Conservation (phyloP, 2,113 vertebrate species). For the Hemicordylus capensis region DNA sequence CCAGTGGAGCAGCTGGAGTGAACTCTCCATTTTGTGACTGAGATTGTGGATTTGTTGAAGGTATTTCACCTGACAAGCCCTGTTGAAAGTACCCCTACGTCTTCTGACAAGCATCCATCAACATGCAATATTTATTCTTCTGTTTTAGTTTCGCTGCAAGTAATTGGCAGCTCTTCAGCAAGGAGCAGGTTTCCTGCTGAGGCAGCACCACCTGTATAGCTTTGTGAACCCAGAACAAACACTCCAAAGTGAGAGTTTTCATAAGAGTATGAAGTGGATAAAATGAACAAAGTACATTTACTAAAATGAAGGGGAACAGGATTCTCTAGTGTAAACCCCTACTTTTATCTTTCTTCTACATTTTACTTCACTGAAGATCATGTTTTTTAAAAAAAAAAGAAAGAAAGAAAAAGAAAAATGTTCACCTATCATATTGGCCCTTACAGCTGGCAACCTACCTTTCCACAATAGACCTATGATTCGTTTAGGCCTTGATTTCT, state of each 20-base stretch:
- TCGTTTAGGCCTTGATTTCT: background rate
- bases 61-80: slow-evolving; percentile 70
- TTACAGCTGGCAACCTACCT: background rate
- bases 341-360: background rate
- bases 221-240: slow-evolving; percentile 41
- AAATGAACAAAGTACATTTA: slow-evolving; percentile 43
- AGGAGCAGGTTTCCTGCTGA: slow-evolving; percentile 67
- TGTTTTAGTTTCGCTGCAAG: slow-evolving; percentile 69
- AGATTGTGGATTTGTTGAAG: slow-evolving; percentile 70
- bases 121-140: slow-evolving; percentile 79
- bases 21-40: slow-evolving; percentile 69
- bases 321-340: slow-evolving; percentile 14
- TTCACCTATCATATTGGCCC: background rate
- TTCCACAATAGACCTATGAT: background rate
- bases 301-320: slow-evolving; percentile 3
- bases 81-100: slow-evolving; percentile 62
- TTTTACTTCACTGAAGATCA: background rate
- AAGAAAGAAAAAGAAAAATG: background rate
- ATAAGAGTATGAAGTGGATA: slow-evolving; percentile 37
- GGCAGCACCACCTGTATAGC: slow-evolving; percentile 55
- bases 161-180: slow-evolving; percentile 67
- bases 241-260: slow-evolving; percentile 49
- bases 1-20: slow-evolving; percentile 76
- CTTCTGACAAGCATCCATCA: slow-evolving; percentile 78
- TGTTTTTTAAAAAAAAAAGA: background rate